These are phyloP conservation scores for Lepidonotus clava DNA, from an alignment of 2,888 invertebrate genomes.

Conservation along the genomic window DNA sequence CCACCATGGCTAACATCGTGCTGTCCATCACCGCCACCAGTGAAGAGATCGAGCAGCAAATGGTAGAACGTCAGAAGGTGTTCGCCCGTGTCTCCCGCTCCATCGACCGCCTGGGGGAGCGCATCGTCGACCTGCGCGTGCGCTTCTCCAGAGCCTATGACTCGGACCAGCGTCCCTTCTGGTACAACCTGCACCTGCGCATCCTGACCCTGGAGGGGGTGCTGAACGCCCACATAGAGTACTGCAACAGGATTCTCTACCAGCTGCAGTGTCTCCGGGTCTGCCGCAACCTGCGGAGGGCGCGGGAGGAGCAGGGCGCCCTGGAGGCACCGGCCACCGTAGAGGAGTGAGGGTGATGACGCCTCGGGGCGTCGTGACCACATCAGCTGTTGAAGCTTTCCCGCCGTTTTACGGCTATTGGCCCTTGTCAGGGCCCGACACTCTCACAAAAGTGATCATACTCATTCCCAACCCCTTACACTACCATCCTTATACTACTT, in stretches of 20 bases:
- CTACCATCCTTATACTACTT: no score
- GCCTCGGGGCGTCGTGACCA: no score
- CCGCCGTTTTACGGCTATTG: no score
- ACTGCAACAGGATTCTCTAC: not conserved
- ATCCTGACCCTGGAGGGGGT: conserved; percentile 19
- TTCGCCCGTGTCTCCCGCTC: not conserved
- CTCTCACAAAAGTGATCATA: no score
- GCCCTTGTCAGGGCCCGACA: no score
- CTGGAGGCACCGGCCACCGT: no score
- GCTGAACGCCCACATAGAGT: not conserved
- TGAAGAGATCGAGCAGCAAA: not conserved
- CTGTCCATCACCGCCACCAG: not conserved
- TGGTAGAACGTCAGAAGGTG: not conserved
- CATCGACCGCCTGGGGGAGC: not conserved
- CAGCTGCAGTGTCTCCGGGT: not conserved
- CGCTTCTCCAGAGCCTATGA: not conserved
- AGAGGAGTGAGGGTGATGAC: no score
- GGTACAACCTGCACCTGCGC: conserved; percentile 26
- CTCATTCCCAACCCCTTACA: no score
- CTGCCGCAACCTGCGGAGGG: not conserved
- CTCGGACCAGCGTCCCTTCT: not conserved
- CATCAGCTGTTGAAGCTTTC: no score
- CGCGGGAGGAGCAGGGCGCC: not conserved
- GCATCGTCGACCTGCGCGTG: not conserved
- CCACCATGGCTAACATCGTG: not conserved